These are phyloP conservation scores for Drosophila lowei DNA, from an alignment of 1,140 invertebrate species.

Conservation along the genomic window DNA sequence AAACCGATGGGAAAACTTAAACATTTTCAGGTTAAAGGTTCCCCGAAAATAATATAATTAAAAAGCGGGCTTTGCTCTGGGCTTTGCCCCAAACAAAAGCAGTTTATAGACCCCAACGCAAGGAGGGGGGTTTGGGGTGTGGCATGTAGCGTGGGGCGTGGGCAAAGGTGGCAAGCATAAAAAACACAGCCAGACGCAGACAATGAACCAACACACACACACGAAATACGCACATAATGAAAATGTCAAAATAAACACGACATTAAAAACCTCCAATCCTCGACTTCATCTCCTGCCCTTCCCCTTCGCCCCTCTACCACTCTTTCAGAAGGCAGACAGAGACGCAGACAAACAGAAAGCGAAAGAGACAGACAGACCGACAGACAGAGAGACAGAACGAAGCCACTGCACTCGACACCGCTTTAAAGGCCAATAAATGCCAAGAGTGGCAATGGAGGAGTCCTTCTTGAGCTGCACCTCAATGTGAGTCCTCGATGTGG, in stretches of 20 bases:
- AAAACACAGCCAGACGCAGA: constrained; percentile 63
- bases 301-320: background rate
- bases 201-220: constrained; percentile 42
- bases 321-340: constrained; percentile 3
- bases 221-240: constrained; percentile 67
- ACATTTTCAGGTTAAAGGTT: constrained; percentile 56
- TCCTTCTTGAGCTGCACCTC: constrained; percentile 49
- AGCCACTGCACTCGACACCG: constrained; percentile 68
- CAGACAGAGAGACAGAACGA: constrained; percentile 19
- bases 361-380: constrained; percentile 12
- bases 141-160: constrained; percentile 3
- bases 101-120: constrained; percentile 28
- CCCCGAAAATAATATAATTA: constrained; percentile 60
- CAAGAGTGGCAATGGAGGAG: constrained; percentile 40
- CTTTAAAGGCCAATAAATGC: constrained; percentile 78
- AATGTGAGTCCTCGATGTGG: constrained; percentile 36
- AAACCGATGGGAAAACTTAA: constrained; percentile 19
- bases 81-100: constrained; percentile 47
- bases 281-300: background rate
- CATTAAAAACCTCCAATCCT: constrained; percentile 67
- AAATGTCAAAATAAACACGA: constrained; percentile 82
- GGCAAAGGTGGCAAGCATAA: constrained; percentile 26
- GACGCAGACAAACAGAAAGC: constrained; percentile 25
- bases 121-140: constrained; percentile 8
- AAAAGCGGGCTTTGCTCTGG: constrained; percentile 31